These are phyloP conservation scores for Apamea crenata DNA, from an alignment of 2,888 invertebrate species.

Conservation along the genomic window DNA sequence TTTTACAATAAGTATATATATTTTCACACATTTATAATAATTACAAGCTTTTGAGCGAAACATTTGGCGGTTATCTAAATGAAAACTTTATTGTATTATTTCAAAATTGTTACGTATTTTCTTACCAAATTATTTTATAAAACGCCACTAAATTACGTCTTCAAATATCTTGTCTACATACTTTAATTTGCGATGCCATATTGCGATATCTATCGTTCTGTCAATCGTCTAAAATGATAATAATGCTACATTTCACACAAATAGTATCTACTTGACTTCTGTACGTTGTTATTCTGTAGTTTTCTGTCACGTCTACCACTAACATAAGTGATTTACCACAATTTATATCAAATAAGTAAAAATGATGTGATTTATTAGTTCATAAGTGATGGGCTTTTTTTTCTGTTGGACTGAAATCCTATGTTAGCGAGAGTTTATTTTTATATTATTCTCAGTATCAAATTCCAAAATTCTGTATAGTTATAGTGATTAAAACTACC, in stretches of 20 bases:
- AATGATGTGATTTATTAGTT: slow-evolving; percentile 75
- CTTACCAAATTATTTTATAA: not conserved
- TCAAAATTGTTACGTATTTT: not conserved
- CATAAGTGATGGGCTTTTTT: slow-evolving; percentile 70
- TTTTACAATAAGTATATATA: slow-evolving; percentile 16
- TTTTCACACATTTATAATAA: slow-evolving; percentile 37
- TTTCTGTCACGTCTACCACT: slow-evolving; percentile 28
- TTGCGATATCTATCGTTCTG: slow-evolving; percentile 22
- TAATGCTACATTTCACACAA: slow-evolving; percentile 8
- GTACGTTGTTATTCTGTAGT: slow-evolving; percentile 10
- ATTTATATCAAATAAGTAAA: slow-evolving; percentile 70
- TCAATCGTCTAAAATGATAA: slow-evolving; percentile 12
- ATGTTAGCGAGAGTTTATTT: slow-evolving; percentile 58
- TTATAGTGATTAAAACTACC: slow-evolving; percentile 36
- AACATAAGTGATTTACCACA: slow-evolving; percentile 51
- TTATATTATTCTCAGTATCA: slow-evolving; percentile 51
- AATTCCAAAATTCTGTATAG: slow-evolving; percentile 54
- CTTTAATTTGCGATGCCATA: slow-evolving; percentile 47
- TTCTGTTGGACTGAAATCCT: slow-evolving; percentile 50
- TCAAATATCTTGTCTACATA: not conserved
- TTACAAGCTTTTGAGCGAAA: not conserved
- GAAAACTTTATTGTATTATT: not conserved
- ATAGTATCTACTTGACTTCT: slow-evolving; percentile 11
- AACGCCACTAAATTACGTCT: slow-evolving; percentile 4
- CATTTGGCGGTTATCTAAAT: not conserved